These are phyloP conservation scores for Drosophila prostipennis DNA, from an alignment of 2,888 invertebrate genomes.

Conservation along the genomic window DNA sequence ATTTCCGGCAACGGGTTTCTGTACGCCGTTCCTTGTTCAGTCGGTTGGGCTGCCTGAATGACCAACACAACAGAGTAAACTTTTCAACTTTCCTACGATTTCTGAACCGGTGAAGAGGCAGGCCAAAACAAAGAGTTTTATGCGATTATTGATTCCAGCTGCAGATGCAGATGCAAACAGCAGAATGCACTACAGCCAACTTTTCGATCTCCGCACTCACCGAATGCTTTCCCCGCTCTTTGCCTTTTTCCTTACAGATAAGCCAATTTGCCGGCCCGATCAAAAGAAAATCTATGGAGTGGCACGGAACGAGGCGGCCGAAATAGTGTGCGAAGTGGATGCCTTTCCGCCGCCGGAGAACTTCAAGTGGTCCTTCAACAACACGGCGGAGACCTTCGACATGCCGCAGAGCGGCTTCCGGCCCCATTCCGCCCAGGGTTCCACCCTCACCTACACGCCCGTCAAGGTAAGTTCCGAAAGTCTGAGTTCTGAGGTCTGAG, in stretches of 20 bases:
- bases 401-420: constrained; percentile 89
- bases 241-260: constrained; percentile 86
- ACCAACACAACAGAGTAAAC: constrained; percentile 47
- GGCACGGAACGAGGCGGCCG: constrained; percentile 91
- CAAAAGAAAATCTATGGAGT: constrained; percentile 93
- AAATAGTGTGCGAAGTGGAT: constrained; percentile 93
- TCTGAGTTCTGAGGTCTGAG: not conserved
- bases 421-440: constrained; percentile 86
- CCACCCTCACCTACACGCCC: constrained; percentile 91
- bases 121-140: constrained; percentile 43
- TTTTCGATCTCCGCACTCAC: constrained; percentile 57
- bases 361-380: constrained; percentile 96
- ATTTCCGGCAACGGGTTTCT: constrained; percentile 42
- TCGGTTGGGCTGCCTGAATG: constrained; percentile 57
- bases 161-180: constrained; percentile 57
- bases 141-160: constrained; percentile 74
- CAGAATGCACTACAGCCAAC: constrained; percentile 69
- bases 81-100: constrained; percentile 66
- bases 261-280: constrained; percentile 91
- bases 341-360: constrained; percentile 92
- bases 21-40: constrained; percentile 51
- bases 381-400: constrained; percentile 92
- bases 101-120: constrained; percentile 36
- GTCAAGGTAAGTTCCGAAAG: constrained; percentile 84
- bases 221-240: not conserved